Conservation (phyloP, 2,888 invertebrate species). For the Scaptomyza parva region DNA sequence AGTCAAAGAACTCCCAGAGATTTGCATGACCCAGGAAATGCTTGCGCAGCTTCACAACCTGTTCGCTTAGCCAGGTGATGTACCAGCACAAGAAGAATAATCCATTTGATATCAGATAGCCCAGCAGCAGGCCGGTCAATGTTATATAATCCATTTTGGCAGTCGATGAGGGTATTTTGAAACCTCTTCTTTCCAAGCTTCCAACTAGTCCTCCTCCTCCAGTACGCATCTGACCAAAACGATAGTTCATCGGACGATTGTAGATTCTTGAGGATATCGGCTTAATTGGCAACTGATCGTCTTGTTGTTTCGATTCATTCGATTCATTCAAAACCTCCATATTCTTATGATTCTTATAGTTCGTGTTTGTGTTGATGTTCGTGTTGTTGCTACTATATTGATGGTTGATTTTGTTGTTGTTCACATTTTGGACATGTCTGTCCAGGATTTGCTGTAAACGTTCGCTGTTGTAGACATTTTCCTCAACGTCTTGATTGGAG, state of each 20-base stretch:
- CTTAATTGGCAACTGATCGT: not conserved
- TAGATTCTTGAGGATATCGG: not conserved
- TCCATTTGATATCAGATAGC: slow-evolving; percentile 65
- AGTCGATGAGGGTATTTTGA: not conserved
- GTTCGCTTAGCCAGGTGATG: slow-evolving; percentile 68
- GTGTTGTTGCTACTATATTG: too few species aligned
- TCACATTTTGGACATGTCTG: not conserved
- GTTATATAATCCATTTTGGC: slow-evolving; percentile 72
- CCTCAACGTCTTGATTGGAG: slow-evolving; percentile 7
- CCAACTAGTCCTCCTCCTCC: not conserved
- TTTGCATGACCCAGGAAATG: slow-evolving; percentile 64
- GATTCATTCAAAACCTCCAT: not conserved
- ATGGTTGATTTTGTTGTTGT: too few species aligned
- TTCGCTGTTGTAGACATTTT: slow-evolving; percentile 9
- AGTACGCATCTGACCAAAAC: not conserved
- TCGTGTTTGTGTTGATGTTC: too few species aligned
- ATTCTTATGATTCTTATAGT: too few species aligned
- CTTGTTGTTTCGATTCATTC: not conserved
- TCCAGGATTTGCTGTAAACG: slow-evolving; percentile 6
- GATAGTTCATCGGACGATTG: slow-evolving; percentile 8
- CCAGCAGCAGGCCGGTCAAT: slow-evolving; percentile 65
- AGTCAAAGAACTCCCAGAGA: slow-evolving; percentile 71
- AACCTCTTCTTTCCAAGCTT: not conserved
- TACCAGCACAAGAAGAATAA: slow-evolving; percentile 65
- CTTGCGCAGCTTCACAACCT: slow-evolving; percentile 59